Evolutionary conservation across 2,888 invertebrate species (phyloP).

Genomic region (Plagodis pulveraria): DNA sequence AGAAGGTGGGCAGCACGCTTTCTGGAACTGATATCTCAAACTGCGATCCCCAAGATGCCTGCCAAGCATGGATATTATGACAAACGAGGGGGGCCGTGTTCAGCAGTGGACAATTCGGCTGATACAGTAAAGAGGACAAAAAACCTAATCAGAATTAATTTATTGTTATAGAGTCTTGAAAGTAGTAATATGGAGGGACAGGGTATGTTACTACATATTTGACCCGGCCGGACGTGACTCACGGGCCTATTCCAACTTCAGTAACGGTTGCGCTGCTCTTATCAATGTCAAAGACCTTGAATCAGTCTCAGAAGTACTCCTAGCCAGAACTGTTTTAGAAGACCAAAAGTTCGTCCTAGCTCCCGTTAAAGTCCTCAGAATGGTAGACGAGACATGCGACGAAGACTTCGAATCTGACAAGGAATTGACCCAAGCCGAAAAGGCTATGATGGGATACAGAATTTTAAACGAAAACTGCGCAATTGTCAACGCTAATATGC

Average conservation of each 20-base stretch:
- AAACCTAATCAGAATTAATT: not conserved
- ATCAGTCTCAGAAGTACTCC: constrained; percentile 76
- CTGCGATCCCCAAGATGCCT: too few relatives aligned
- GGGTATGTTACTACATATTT: constrained; percentile 86
- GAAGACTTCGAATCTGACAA: constrained; percentile 79
- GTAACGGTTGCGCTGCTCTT: constrained; percentile 82
- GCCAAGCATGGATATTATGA: too few relatives aligned
- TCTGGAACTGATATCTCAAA: too few relatives aligned
- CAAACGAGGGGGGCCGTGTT: too few relatives aligned
- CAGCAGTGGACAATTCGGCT: too few relatives aligned
- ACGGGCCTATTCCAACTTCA: constrained; percentile 76
- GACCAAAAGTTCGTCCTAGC: constrained; percentile 80
- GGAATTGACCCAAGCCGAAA: constrained; percentile 75
- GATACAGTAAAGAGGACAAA: too few relatives aligned
- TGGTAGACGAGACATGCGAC: constrained; percentile 69
- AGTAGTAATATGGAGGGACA: constrained; percentile 85
- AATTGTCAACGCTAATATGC: constrained; percentile 84
- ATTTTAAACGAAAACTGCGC: constrained; percentile 84
- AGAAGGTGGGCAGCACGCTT: too few relatives aligned
- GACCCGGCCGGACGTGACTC: constrained; percentile 86
- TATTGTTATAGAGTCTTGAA: constrained; percentile 64
- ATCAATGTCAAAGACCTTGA: constrained; percentile 82
- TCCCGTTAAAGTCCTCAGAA: constrained; percentile 75
- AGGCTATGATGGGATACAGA: constrained; percentile 82
- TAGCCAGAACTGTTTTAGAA: constrained; percentile 75